A percentile compares a stretch with the other conserved stretches of the same genome.
Conservation (phyloP, 2,797 vertebrate genomes). For the Sternarchorhynchus goeldii region DNA sequence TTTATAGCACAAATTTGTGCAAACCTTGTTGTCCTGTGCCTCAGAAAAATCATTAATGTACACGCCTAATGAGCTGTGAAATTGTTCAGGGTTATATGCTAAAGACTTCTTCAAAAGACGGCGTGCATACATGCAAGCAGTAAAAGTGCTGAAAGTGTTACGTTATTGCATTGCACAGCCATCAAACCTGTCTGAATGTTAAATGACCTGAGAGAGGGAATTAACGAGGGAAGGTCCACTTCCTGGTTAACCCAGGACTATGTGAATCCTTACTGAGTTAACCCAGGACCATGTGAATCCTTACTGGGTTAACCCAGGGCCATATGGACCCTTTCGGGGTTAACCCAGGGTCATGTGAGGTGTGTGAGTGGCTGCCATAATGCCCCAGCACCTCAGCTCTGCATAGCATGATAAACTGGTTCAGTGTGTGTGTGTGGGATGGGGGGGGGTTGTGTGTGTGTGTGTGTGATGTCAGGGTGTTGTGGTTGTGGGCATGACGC, state of each 20-base stretch:
- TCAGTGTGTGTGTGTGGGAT: background rate
- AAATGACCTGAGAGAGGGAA: background rate
- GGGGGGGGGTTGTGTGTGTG: too few relatives aligned
- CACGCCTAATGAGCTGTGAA: background rate
- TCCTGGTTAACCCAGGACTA: too few relatives aligned
- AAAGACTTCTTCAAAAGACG: background rate
- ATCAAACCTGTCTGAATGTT: background rate
- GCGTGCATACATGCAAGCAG: background rate
- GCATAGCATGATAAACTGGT: too few relatives aligned
- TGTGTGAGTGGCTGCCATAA: too few relatives aligned
- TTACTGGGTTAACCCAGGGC: too few relatives aligned
- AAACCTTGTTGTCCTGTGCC: slow-evolving; percentile 33
- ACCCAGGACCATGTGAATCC: too few relatives aligned
- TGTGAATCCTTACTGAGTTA: too few relatives aligned
- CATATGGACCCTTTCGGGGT: too few relatives aligned
- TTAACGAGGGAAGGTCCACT: background rate
- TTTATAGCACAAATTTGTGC: slow-evolving; percentile 46
- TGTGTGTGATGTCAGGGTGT: slow-evolving; percentile 19
- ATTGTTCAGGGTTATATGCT: background rate
- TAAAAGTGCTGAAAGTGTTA: background rate
- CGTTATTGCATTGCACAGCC: background rate
- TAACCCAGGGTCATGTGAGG: too few relatives aligned
- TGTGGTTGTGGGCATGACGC: background rate
- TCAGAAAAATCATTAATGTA: slow-evolving; percentile 6
- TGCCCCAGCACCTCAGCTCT: too few relatives aligned